Percentiles rank a stretch among this genome's conserved stretches.
Evolutionary conservation across 2,797 vertebrate genomes (phyloP).

Genomic region (Girardinus metallicus): DNA sequence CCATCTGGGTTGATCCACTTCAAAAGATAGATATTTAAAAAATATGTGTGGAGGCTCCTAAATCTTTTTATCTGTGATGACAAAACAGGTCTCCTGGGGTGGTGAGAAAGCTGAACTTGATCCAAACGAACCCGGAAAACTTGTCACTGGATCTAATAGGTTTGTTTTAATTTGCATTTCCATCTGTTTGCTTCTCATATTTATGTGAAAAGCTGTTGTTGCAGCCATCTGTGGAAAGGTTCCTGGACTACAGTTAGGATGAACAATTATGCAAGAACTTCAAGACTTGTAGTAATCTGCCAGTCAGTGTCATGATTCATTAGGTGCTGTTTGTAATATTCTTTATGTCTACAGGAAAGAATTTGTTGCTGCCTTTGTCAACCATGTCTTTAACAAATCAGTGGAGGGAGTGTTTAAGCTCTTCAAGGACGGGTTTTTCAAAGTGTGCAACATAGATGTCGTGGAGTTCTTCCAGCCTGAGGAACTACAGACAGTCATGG

Average conservation of each 20-base stretch:
- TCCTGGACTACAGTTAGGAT: not conserved
- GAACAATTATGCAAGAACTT: not conserved
- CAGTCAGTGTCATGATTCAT: not conserved
- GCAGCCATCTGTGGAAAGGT: not conserved
- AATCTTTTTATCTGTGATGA: not conserved
- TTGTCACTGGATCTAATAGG: slow-evolving; percentile 76
- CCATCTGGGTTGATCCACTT: not conserved
- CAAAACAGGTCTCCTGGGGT: slow-evolving; percentile 66
- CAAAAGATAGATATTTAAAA: not conserved
- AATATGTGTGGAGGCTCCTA: not conserved
- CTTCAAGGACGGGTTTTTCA: slow-evolving; percentile 92
- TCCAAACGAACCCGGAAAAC: slow-evolving; percentile 65
- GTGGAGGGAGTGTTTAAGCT: slow-evolving; percentile 86
- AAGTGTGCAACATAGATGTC: slow-evolving; percentile 88
- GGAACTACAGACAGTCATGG: slow-evolving; percentile 90
- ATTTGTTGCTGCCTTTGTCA: slow-evolving; percentile 85
- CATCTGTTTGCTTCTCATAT: not conserved
- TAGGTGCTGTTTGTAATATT: not conserved
- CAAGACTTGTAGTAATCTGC: not conserved
- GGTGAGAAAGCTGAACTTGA: slow-evolving; percentile 68
- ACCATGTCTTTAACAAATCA: slow-evolving; percentile 90
- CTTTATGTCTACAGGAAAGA: slow-evolving; percentile 77
- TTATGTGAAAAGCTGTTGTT: not conserved
- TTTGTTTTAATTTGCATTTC: slow-evolving; percentile 30
- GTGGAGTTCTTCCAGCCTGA: slow-evolving; percentile 93